Percentiles rank a stretch among this genome's conserved stretches.
Conservation (phyloP, 2,113 vertebrate genomes). For the Panthera tigris region DNA sequence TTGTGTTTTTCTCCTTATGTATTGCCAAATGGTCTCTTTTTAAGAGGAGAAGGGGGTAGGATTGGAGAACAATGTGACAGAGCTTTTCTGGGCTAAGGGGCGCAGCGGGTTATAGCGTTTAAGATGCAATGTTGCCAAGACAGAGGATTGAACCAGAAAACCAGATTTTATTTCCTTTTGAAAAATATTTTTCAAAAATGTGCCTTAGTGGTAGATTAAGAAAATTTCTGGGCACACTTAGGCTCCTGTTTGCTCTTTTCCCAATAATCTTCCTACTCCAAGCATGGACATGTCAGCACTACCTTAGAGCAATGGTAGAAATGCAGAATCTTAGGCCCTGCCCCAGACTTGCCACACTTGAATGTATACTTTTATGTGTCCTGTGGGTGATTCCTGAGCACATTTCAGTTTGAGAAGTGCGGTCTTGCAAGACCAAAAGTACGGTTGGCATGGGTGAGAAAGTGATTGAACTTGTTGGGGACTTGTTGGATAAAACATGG, state of each 20-base stretch:
- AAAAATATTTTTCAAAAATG: not conserved
- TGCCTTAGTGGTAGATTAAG: not conserved
- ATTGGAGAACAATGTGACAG: not conserved
- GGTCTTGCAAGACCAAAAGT: not conserved
- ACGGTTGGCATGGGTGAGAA: not conserved
- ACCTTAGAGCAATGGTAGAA: not conserved
- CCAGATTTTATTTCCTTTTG: not conserved
- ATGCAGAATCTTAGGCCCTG: not conserved
- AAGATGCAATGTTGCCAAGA: not conserved
- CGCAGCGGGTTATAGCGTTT: not conserved
- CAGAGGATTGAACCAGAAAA: slow-evolving; percentile 21
- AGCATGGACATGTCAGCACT: not conserved
- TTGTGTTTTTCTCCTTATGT: slow-evolving; percentile 53
- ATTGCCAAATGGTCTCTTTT: slow-evolving; percentile 51
- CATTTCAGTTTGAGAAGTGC: not conserved
- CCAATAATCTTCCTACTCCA: not conserved
- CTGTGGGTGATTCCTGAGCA: not conserved
- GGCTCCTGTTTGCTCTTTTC: not conserved
- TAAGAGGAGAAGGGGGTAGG: not conserved
- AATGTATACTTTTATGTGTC: not conserved
- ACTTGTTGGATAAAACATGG: not conserved
- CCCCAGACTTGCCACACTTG: not conserved
- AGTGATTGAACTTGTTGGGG: not conserved
- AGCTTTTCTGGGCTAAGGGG: slow-evolving; percentile 20
- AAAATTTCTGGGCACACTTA: not conserved